Percentiles rank a stretch among this genome's conserved stretches.
Conservation (phyloP, 1,140 invertebrate species). For the Saccostrea cuccullata region DNA sequence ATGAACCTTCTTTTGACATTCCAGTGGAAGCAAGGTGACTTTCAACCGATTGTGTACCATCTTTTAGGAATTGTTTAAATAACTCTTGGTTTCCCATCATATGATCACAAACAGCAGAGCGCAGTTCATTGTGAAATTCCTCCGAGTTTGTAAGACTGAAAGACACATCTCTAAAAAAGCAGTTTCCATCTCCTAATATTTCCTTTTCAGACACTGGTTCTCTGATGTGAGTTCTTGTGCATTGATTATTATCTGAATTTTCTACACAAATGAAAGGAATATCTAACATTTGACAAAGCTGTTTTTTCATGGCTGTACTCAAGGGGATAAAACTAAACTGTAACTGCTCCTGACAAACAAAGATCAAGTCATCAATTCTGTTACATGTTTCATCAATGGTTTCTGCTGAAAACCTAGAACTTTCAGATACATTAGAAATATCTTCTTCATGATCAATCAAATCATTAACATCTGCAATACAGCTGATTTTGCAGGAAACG, state of each 20-base stretch:
- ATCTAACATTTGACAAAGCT: neutral
- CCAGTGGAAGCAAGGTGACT: neutral
- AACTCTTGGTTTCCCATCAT: neutral
- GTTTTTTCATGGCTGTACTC: neutral
- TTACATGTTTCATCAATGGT: neutral
- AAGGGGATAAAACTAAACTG: neutral
- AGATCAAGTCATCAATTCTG: no score
- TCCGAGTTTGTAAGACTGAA: no score
- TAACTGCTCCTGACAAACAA: neutral
- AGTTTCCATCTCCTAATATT: no score
- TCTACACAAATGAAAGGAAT: neutral
- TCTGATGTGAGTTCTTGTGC: neutral
- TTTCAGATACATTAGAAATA: no score
- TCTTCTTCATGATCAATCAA: neutral
- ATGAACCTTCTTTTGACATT: conserved; percentile 21
- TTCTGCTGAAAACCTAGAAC: no score
- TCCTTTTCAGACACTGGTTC: neutral
- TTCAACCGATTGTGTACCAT: neutral
- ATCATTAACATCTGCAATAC: no score
- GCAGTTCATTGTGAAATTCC: conserved; percentile 9
- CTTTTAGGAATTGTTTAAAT: neutral
- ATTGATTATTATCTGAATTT: neutral
- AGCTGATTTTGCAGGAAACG: neutral
- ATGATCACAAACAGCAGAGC: neutral
- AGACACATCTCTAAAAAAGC: no score